These are phyloP conservation scores for Bufotes viridis DNA, from an alignment of 2,797 vertebrate genomes.

Conservation along the genomic window DNA sequence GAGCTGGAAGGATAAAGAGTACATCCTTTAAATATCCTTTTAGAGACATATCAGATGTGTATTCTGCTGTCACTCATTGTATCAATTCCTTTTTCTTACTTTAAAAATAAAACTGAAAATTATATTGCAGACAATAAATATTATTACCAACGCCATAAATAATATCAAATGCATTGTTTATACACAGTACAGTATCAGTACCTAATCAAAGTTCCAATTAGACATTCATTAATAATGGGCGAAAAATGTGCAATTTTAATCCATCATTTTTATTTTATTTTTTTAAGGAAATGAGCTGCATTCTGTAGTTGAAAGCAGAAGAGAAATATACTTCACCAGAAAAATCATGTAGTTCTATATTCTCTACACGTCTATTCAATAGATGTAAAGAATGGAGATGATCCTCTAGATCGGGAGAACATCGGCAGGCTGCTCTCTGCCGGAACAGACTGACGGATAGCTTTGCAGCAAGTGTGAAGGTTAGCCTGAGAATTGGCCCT, in stretches of 20 bases:
- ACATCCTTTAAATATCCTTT: constrained; percentile 50
- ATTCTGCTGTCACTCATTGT: constrained; percentile 32
- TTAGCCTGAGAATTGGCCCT: no score
- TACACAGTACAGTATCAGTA: neutral
- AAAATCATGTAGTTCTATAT: neutral
- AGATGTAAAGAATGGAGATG: no score
- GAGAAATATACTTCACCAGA: neutral
- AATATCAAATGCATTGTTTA: neutral
- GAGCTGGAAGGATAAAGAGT: constrained; percentile 37
- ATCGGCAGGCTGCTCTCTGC: no score
- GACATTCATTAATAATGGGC: neutral
- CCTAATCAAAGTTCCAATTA: neutral
- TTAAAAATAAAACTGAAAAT: neutral
- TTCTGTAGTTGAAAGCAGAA: neutral
- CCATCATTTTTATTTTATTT: no score
- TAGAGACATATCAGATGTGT: constrained; percentile 28
- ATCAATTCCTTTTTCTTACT: neutral
- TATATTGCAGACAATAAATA: neutral
- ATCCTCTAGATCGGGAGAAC: no score
- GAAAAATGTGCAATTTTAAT: neutral
- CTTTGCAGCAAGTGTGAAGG: no score
- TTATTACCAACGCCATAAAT: neutral
- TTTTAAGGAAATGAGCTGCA: neutral
- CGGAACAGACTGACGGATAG: no score
- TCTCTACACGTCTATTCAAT: neutral